These are phyloP conservation scores for Apis dorsata DNA, from an alignment of 1,140 invertebrate species.

Conservation along the genomic window DNA sequence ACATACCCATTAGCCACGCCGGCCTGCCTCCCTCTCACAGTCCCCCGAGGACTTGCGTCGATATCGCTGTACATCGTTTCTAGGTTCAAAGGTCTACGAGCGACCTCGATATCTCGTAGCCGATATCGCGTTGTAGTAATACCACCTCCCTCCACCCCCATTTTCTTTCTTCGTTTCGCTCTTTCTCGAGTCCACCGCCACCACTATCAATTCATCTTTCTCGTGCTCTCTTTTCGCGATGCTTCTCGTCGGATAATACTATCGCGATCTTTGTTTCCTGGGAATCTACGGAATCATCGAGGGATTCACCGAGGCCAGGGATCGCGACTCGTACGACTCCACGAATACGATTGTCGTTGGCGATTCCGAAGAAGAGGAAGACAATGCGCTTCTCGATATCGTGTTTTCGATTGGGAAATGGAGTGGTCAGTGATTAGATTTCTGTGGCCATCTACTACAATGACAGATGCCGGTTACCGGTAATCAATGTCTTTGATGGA, in stretches of 20 bases:
- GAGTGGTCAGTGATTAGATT: conserved; percentile 15
- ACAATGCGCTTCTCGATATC: background rate
- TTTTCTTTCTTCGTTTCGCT: background rate
- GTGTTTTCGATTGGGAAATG: background rate
- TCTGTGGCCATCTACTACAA: background rate
- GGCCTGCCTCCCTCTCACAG: background rate
- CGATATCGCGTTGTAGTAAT: conserved; percentile 60
- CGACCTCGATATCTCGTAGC: conserved; percentile 58
- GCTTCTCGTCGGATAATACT: conserved; percentile 30
- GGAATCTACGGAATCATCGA: background rate
- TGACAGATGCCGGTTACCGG: background rate
- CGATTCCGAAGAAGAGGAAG: background rate
- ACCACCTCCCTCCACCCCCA: background rate
- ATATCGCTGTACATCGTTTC: conserved; percentile 58
- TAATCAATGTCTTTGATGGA: background rate
- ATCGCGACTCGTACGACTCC: background rate
- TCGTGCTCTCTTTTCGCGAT: background rate
- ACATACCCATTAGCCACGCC: conserved; percentile 55
- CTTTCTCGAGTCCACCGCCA: background rate
- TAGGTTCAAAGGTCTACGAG: conserved; percentile 42
- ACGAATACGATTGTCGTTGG: background rate
- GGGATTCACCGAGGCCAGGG: background rate
- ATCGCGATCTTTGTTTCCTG: conserved; percentile 25
- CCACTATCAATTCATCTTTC: conserved; percentile 28
- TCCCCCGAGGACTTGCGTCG: conserved; percentile 37